These are phyloP conservation scores for Gymnodraco acuticeps DNA, from an alignment of 2,797 vertebrate genomes.

Conservation along the genomic window DNA sequence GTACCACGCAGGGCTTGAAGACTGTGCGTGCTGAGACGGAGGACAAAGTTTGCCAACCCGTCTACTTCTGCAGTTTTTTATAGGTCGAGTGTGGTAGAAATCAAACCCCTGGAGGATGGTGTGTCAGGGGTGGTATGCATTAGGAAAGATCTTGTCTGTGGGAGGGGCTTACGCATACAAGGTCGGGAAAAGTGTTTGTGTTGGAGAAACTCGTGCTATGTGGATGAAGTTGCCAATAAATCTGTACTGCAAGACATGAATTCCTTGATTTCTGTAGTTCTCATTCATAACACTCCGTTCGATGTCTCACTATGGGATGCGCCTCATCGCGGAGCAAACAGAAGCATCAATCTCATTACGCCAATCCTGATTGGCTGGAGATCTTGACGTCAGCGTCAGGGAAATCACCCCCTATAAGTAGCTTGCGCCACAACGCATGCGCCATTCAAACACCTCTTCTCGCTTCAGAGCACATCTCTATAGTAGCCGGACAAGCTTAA, in stretches of 20 bases:
- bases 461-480: too few species aligned
- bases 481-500: too few species aligned
- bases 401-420: too few species aligned
- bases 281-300: too few species aligned
- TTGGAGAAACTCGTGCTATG: constrained; percentile 27
- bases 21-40: constrained; percentile 34
- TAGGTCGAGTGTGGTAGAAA: constrained; percentile 64
- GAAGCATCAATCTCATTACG: too few species aligned
- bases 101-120: constrained; percentile 63
- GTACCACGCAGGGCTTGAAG: constrained; percentile 21
- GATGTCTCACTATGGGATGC: too few species aligned
- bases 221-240: constrained; percentile 26
- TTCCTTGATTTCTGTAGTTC: not conserved
- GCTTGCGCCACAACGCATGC: too few species aligned
- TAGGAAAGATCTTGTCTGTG: constrained; percentile 48
- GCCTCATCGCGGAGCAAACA: too few species aligned
- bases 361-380: too few species aligned
- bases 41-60: constrained; percentile 66
- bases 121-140: constrained; percentile 58
- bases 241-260: not conserved
- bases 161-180: constrained; percentile 46
- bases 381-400: too few species aligned
- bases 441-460: too few species aligned
- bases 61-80: constrained; percentile 69
- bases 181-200: constrained; percentile 60